Evolutionary conservation across 2,113 vertebrate species (phyloP).

Genomic region (Probosciger aterrimus): DNA sequence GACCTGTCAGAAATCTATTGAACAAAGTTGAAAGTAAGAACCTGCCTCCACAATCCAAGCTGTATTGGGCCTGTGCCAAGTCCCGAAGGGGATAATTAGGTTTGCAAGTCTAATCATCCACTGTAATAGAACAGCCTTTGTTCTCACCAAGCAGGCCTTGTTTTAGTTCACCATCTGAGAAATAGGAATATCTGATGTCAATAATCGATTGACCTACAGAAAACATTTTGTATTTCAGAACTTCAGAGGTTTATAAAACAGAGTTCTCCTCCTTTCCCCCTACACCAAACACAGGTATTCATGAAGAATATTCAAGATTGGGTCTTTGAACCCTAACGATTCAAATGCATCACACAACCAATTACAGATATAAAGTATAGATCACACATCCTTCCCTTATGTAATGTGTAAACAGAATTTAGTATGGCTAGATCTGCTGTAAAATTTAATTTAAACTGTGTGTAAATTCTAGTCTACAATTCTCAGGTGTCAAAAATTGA

Average conservation of each 20-base stretch:
- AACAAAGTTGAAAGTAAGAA: conserved; percentile 59
- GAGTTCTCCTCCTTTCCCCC: background rate
- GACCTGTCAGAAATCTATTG: conserved; percentile 47
- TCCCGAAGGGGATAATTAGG: conserved; percentile 84
- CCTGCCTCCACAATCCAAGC: conserved; percentile 49
- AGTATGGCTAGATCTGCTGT: background rate
- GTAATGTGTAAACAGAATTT: background rate
- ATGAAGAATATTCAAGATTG: background rate
- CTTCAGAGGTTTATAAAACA: conserved; percentile 10
- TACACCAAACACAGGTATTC: background rate
- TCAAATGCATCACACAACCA: background rate
- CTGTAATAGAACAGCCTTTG: conserved; percentile 76
- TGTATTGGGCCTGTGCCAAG: conserved; percentile 54
- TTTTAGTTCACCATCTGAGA: conserved; percentile 50
- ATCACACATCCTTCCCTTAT: background rate
- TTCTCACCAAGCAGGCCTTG: conserved; percentile 72
- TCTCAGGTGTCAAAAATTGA: background rate
- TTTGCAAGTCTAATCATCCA: conserved; percentile 80
- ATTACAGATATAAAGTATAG: background rate
- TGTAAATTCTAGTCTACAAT: background rate
- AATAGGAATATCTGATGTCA: conserved; percentile 67
- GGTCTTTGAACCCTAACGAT: background rate
- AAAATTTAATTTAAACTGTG: background rate
- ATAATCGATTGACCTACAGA: conserved; percentile 77
- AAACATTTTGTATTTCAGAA: conserved; percentile 31